Conservation (phyloP, 2,888 invertebrate species). For the Melikaiella ostensackeni region DNA sequence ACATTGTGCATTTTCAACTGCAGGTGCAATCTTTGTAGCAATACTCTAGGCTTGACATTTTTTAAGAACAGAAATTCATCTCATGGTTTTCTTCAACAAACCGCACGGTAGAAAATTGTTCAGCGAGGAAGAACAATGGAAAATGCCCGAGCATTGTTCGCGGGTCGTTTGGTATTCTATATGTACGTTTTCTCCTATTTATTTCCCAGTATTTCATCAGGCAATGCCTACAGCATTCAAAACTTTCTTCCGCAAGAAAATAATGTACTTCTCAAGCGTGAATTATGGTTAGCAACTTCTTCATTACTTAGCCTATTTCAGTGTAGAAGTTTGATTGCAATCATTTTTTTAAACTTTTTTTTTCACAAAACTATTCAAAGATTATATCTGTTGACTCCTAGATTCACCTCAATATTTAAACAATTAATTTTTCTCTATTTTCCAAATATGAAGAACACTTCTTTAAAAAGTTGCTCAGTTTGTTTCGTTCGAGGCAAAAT, state of each 20-base stretch:
- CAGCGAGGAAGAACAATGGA: not conserved
- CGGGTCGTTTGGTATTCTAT: not conserved
- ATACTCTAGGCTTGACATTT: not conserved
- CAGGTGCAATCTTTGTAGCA: not conserved
- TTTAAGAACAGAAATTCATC: not conserved
- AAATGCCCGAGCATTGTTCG: not conserved
- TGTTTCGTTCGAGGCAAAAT: not conserved
- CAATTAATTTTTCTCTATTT: not conserved
- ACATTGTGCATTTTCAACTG: not conserved
- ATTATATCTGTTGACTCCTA: too few relatives aligned
- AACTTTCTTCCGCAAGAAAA: conserved; percentile 50
- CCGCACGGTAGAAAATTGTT: not conserved
- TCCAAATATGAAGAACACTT: not conserved
- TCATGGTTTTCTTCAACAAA: not conserved
- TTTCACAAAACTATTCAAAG: too few relatives aligned
- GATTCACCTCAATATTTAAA: too few relatives aligned
- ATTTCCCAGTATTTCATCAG: not conserved
- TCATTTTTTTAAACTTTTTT: not conserved
- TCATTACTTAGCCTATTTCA: not conserved
- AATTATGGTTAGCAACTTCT: not conserved
- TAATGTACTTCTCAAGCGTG: conserved; percentile 27
- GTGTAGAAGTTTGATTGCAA: not conserved
- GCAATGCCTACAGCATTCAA: conserved; percentile 16
- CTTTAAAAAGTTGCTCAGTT: not conserved
- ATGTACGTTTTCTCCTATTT: not conserved